Conservation (phyloP, 2,888 invertebrate genomes). For the Drosophila peninsularis region DNA sequence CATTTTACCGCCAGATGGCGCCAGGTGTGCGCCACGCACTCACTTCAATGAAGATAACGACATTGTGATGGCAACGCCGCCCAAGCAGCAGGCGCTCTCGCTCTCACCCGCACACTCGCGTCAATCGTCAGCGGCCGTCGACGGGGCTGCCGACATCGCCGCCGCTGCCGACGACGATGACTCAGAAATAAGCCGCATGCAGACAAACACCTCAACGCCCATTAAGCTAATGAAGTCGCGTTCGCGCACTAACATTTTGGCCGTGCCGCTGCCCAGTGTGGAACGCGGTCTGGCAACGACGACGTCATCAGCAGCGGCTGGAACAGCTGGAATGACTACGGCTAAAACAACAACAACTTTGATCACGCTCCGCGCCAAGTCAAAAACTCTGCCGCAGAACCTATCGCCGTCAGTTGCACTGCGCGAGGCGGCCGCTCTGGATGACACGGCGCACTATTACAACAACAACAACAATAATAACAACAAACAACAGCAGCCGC, state of each 20-base stretch:
- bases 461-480: conserved; percentile 22
- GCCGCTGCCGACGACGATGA: conserved; percentile 85
- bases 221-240: conserved; percentile 85
- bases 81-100: conserved; percentile 63
- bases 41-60: conserved; percentile 79
- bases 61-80: conserved; percentile 72
- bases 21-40: conserved; percentile 66
- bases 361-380: conserved; percentile 85
- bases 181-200: conserved; percentile 84
- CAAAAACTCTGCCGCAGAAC: conserved; percentile 88
- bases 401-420: conserved; percentile 83
- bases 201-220: conserved; percentile 85
- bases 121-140: conserved; percentile 33
- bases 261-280: conserved; percentile 84
- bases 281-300: conserved; percentile 71
- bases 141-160: conserved; percentile 16
- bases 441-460: conserved; percentile 40
- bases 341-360: conserved; percentile 57
- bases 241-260: conserved; percentile 85
- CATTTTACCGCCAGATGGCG: conserved; percentile 26
- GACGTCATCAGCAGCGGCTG: conserved; percentile 34
- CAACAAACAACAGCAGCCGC: conserved; percentile 20
- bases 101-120: conserved; percentile 51
- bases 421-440: conserved; percentile 78
- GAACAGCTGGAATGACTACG: conserved; percentile 27